These are phyloP conservation scores for Leptoteleia sp. DNA, from an alignment of 1,140 invertebrate species.

Conservation along the genomic window DNA sequence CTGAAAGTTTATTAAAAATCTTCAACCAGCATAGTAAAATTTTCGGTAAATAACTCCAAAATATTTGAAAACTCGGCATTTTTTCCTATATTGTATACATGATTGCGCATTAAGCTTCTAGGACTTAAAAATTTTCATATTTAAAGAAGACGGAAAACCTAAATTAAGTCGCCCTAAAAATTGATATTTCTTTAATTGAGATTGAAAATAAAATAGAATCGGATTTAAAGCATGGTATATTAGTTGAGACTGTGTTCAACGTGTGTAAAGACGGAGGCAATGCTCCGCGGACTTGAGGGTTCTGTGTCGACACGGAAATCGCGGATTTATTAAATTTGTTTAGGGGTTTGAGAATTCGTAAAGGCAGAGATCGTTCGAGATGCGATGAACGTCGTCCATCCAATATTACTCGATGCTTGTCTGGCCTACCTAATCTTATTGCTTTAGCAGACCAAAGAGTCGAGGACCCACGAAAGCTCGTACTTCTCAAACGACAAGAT, in stretches of 20 bases:
- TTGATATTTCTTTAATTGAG: background rate
- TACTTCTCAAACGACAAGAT: slow-evolving; percentile 72
- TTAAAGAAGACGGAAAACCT: too few relatives aligned
- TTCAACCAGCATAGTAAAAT: too few relatives aligned
- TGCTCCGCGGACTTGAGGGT: slow-evolving; percentile 53
- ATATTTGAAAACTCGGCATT: too few relatives aligned
- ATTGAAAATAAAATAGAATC: slow-evolving; percentile 25
- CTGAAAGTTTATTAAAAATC: too few relatives aligned
- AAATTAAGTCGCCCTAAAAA: background rate
- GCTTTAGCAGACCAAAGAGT: slow-evolving; percentile 75
- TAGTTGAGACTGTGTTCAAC: slow-evolving; percentile 64
- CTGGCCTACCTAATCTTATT: slow-evolving; percentile 77
- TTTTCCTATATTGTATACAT: too few relatives aligned
- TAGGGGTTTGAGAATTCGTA: slow-evolving; percentile 69
- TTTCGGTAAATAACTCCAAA: too few relatives aligned
- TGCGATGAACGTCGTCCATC: slow-evolving; percentile 72
- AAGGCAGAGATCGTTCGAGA: slow-evolving; percentile 68
- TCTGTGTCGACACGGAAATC: slow-evolving; percentile 76
- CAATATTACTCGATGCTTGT: slow-evolving; percentile 75
- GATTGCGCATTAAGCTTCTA: too few relatives aligned
- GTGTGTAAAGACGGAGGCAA: slow-evolving; percentile 53
- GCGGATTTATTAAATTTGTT: slow-evolving; percentile 81
- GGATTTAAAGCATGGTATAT: slow-evolving; percentile 40
- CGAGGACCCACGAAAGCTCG: slow-evolving; percentile 65
- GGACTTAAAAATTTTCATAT: too few relatives aligned